Base-by-base conservation (phyloP, 2,888 invertebrate genomes). In the Andrena hattorfiana region DNA sequence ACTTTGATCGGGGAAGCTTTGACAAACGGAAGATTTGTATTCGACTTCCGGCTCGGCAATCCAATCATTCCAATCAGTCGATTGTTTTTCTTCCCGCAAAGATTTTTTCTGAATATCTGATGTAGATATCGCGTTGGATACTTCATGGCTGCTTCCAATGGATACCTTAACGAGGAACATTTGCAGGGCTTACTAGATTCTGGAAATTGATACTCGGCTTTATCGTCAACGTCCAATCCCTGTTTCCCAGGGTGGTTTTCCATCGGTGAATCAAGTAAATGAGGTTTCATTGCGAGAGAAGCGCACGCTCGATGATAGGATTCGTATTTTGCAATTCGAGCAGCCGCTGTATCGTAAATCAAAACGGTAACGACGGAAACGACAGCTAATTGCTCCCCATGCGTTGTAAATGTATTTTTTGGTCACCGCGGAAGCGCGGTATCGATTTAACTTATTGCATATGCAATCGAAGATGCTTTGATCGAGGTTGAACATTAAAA, bases 391-490 rank as follows among this genome's bases (percentile, higher is more conserved):
- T 67, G 60, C 32, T 54, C 5, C 42, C 20, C 10, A 16, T 87
- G 87, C 78, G 70, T 75, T 62, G 68, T 28, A 64, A 79, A 81
- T 63, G 16, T 26, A 56, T 32, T 67, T 59, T 83, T 81, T 73
- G 72, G 75, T 59, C 48, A 32, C 64, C 42, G 59, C 5, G 77
- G 66, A 72, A 69, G 74, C 54, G 56, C 68, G 62, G 72, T 87
- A 90, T 91, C 85, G 90, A 91, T 89, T 89, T 84, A 89, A 89
- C 90, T 90, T 91, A 91, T 92, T 91, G 90, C 91, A 89, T 86
- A 86, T 85, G 85, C 89, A 89, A 90, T 90, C 88, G 87, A 87
- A 84, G 72, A 30, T 60, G 72, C 60, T 13, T 54, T 70, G 62
- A 68, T 68, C 59, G 35, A 56, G 26, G 28, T 32, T 54, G 7